Base-by-base conservation (phyloP, 2,888 invertebrate genomes). In the Netelia inedita region DNA sequence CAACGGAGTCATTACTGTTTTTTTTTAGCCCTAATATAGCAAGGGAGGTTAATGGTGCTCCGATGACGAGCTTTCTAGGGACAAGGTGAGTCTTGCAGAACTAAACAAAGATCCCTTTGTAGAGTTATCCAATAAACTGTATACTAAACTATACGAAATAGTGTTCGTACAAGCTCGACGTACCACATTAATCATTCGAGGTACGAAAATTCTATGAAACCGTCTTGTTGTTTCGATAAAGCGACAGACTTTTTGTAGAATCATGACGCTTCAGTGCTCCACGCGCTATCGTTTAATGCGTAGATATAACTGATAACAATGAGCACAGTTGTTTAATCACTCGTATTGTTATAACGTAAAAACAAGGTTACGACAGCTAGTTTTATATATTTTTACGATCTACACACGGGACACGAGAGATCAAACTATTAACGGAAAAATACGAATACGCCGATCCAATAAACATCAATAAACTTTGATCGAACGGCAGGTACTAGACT, bases 21-120 rank as follows among this genome's bases (percentile, higher is more conserved):
- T 79, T 79, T 11, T 43, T 71, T 1, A 91, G 61, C 43, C 90
- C 88, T 90, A 91, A 92, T 19, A 92, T 59, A n/a, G 90, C 89
- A 85, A 90, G 87, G 23, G 87, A 50, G 41, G 86, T 85, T 61
- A 91, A 82, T 3, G 92, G 87, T 43, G 79, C 66, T 23, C 59
- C 76, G 1, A 83, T 74, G 16, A 74, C 61, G 57, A 83, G 16
- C 59, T 82, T 86, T 53, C 68, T 84, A 0, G 46, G 71, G 11
- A 59, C 43, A 69, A 63, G 53, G n/a, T 57, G 23, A 5, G 46
- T 41, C 14, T 28, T 83, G 41, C 46, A 50, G 21, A 75, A 21
- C 82, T 82, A 41, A 46, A 11, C 2, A 19, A 19, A 75, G 28
- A 46, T 61, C 21, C 5, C 28, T 10, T 21, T 5, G 35, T 69